These are phyloP conservation scores for Conus betulinus DNA, from an alignment of 1,140 invertebrate genomes.

Conservation along the genomic window DNA sequence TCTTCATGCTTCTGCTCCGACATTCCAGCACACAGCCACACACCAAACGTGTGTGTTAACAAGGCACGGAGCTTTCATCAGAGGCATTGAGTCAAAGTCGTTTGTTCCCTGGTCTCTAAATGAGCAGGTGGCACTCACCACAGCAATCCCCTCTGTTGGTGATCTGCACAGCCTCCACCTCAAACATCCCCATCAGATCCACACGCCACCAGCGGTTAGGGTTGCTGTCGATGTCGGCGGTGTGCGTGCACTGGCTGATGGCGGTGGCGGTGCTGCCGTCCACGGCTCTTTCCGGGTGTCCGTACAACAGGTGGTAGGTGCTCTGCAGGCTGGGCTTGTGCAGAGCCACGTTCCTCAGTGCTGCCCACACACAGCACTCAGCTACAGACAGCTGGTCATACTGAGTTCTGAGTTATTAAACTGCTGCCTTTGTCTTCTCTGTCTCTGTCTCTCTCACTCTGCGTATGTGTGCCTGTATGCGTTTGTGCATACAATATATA, in stretches of 20 bases:
- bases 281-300: background rate
- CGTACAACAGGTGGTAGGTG: background rate
- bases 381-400: too few species aligned
- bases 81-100: too few species aligned
- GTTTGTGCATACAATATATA: too few species aligned
- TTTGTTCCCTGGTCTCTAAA: too few species aligned
- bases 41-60: too few species aligned
- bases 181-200: background rate
- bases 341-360: conserved; percentile 7
- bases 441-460: too few species aligned
- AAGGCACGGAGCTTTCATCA: too few species aligned
- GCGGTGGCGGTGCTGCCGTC: background rate
- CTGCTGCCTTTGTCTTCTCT: too few species aligned
- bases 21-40: too few species aligned
- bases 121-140: background rate
- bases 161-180: background rate
- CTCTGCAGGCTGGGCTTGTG: conserved; percentile 5
- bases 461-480: too few species aligned
- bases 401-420: too few species aligned
- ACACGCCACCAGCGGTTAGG: conserved; percentile 7
- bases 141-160: background rate
- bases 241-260: conserved; percentile 6
- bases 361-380: background rate
- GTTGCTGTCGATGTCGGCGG: conserved; percentile 8
- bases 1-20: too few species aligned